Evolutionary conservation across 2,113 vertebrate species (phyloP).

Genomic region (Oreochromis tanganicae): DNA sequence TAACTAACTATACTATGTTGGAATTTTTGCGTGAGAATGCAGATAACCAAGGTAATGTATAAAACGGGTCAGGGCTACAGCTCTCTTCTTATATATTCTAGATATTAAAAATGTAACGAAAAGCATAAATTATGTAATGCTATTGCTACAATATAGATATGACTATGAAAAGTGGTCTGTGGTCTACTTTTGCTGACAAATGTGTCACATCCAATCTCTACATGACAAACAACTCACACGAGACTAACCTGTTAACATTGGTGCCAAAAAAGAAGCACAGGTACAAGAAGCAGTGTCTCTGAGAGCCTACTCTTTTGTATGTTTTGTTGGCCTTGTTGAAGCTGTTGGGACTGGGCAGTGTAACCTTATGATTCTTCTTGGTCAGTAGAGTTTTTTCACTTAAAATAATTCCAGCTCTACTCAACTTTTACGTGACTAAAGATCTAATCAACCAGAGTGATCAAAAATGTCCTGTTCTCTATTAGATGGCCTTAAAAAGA

Average conservation of each 20-base stretch:
- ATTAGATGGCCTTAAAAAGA: background rate
- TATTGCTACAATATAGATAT: background rate
- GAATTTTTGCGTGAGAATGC: rapidly evolving
- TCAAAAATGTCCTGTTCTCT: background rate
- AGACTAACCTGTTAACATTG: background rate
- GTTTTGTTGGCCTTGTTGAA: background rate
- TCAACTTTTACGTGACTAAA: background rate
- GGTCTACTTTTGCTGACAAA: background rate
- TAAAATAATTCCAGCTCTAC: background rate
- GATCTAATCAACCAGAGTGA: rapidly evolving
- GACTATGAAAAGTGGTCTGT: background rate
- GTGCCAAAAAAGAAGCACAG: background rate
- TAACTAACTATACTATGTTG: background rate
- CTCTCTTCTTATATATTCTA: background rate
- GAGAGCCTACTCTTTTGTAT: background rate
- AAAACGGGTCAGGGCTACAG: rapidly evolving
- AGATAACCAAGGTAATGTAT: background rate
- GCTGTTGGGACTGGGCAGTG: background rate
- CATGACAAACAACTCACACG: background rate
- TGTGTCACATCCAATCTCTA: background rate
- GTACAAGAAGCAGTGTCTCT: background rate
- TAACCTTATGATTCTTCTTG: background rate
- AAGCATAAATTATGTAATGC: background rate
- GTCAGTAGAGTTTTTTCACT: background rate
- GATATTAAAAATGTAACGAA: background rate